A percentile compares a stretch with the other conserved stretches of the same genome.
Evolutionary conservation across 1,140 invertebrate genomes (phyloP).

Genomic region (Helicoverpa zea): DNA sequence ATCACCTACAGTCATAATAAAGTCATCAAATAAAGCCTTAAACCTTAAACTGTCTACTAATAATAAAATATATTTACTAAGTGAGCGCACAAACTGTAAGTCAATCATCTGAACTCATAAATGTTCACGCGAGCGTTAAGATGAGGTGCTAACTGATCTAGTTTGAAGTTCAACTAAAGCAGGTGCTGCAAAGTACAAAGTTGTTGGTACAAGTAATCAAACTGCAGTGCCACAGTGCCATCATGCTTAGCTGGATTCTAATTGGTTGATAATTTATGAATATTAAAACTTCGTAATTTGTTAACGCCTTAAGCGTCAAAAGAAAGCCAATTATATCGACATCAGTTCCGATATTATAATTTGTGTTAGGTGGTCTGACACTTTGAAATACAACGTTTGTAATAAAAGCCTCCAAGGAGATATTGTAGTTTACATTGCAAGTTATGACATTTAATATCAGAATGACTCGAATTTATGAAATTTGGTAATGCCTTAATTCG

Average conservation of each 20-base stretch:
- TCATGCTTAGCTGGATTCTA: conserved; percentile 48
- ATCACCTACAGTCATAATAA: not conserved
- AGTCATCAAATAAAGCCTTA: conserved; percentile 6
- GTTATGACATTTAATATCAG: conserved; percentile 31
- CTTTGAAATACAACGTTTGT: not conserved
- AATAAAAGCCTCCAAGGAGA: not conserved
- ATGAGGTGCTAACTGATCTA: conserved; percentile 73
- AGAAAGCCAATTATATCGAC: conserved; percentile 13
- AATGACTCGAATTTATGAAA: conserved; percentile 34
- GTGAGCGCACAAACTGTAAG: conserved; percentile 51
- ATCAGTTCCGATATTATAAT: conserved; percentile 2
- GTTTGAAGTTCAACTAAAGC: conserved; percentile 71
- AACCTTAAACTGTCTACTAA: conserved; percentile 27
- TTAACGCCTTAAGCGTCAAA: conserved; percentile 29
- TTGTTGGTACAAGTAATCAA: conserved; percentile 71
- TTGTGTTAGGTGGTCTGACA: not conserved
- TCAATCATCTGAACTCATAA: conserved; percentile 65
- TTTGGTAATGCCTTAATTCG: not conserved
- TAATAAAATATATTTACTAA: conserved; percentile 29
- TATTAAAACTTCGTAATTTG: conserved; percentile 41
- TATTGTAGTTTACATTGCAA: conserved; percentile 14
- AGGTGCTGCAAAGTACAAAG: conserved; percentile 61
- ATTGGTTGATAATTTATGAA: conserved; percentile 51
- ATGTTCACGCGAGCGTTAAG: conserved; percentile 65
- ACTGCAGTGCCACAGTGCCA: conserved; percentile 50